Evolutionary conservation across 2,113 vertebrate genomes (phyloP).

Genomic region (Turnix velox): DNA sequence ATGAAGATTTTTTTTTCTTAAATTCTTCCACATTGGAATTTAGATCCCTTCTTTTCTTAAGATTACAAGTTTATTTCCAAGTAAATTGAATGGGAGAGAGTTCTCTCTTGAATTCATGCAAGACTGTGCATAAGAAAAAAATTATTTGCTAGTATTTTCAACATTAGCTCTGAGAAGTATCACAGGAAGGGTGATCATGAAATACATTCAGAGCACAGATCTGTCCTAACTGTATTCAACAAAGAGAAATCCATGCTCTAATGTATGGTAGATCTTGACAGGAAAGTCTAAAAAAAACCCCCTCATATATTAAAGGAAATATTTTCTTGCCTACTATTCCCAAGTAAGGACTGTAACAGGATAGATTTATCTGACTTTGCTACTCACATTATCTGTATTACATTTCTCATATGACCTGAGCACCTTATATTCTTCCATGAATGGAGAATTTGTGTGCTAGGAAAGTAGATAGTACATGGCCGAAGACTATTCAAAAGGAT

Average conservation of each 20-base stretch:
- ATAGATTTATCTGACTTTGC: neutral
- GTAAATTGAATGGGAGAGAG: neutral
- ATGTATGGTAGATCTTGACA: neutral
- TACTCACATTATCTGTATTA: neutral
- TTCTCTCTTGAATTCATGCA: neutral
- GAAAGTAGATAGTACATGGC: neutral
- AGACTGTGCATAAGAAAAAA: neutral
- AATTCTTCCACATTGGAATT: neutral
- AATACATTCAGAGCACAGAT: neutral
- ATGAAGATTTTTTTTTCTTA: neutral
- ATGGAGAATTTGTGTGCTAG: neutral
- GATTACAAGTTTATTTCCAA: neutral
- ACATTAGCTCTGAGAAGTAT: neutral
- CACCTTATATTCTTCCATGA: neutral
- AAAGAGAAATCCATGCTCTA: neutral
- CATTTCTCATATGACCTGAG: neutral
- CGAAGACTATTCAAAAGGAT: neutral
- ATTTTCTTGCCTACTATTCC: neutral
- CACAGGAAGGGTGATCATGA: neutral
- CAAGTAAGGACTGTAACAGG: neutral
- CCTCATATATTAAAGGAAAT: neutral
- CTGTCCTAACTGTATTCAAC: neutral
- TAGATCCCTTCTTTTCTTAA: neutral
- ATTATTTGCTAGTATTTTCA: neutral
- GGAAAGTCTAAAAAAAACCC: neutral